Evolutionary conservation across 2,888 invertebrate species (phyloP), one percentile per base, ranked within the genome.

Genomic region (Drosophila austrosaltans): DNA sequence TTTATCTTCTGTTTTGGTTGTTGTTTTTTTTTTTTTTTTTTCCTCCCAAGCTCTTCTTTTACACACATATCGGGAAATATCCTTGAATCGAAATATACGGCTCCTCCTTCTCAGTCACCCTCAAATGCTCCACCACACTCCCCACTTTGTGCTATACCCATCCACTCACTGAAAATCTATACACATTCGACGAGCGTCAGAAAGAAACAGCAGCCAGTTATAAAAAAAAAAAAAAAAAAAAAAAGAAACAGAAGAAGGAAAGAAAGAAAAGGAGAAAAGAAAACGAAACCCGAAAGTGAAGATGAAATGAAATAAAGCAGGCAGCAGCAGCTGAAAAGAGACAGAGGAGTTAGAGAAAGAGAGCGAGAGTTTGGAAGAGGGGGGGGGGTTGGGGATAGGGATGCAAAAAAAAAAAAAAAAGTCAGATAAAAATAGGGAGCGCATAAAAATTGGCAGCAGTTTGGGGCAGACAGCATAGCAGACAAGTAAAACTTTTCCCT

Each of bases 381-480:
- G 32, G 2, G 73, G n/a, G 67, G 53, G 77, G 65, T 20, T 59
- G 48, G 61, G 16, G 42, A 56, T 28, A 44, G 61, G 60, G 70
- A 22, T 40, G 20, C 57, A 73, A 66, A 53, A 64, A 63, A 63
- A 76, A 58, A 68, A 59, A 65, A 61, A 72, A 65, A 70, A 80
- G 71, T 75, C 74, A 76, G 57, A 83, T 76, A 79, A 79, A 87
- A 79, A 81, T 85, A 85, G 85, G 89, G 89, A 85, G 84, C 87
- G 88, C 88, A 83, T 83, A 83, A 87, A 81, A 89, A 84, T 84
- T 84, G 84, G 84, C 85, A 84, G 87, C 82, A 89, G 84, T 79
- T 84, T 84, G 87, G 82, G 76, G 88, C 79, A 83, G 83, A 83
- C 83, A 83, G 87, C 87, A 87, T 88, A 72, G 83, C 88, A 83